Evolutionary conservation across 2,797 vertebrate genomes (phyloP).

Genomic region (Gymnothorax reevesii): DNA sequence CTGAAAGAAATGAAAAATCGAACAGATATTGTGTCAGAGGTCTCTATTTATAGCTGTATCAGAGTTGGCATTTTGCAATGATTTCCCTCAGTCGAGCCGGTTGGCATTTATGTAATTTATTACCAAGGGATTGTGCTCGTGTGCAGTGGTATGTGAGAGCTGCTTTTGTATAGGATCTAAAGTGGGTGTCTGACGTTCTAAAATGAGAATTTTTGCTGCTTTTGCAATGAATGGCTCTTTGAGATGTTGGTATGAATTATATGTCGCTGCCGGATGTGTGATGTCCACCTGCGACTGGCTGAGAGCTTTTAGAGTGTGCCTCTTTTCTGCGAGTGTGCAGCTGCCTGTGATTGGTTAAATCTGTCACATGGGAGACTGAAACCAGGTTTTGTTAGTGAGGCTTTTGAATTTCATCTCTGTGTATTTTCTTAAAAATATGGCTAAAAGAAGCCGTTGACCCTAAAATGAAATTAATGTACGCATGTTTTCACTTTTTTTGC

Average conservation of each 20-base stretch:
- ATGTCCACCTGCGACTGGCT: background rate
- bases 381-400: background rate
- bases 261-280: background rate
- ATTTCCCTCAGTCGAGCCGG: background rate
- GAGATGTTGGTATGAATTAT: background rate
- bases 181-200: background rate
- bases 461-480: too few relatives aligned
- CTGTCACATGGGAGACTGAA: background rate
- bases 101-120: conserved; percentile 4
- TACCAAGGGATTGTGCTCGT: background rate
- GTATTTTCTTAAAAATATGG: background rate
- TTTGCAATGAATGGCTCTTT: background rate
- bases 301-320: background rate
- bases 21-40: background rate
- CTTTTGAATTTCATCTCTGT: background rate
- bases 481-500: too few relatives aligned
- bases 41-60: conserved; percentile 8
- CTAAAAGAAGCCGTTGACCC: too few relatives aligned
- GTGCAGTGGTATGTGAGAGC: background rate
- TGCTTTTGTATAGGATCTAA: background rate
- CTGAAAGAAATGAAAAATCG: background rate
- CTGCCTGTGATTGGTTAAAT: background rate
- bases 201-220: background rate
- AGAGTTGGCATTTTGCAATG: background rate
- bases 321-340: background rate